Conservation (phyloP, 2,888 invertebrate genomes). For the Lasius fuliginosus region DNA sequence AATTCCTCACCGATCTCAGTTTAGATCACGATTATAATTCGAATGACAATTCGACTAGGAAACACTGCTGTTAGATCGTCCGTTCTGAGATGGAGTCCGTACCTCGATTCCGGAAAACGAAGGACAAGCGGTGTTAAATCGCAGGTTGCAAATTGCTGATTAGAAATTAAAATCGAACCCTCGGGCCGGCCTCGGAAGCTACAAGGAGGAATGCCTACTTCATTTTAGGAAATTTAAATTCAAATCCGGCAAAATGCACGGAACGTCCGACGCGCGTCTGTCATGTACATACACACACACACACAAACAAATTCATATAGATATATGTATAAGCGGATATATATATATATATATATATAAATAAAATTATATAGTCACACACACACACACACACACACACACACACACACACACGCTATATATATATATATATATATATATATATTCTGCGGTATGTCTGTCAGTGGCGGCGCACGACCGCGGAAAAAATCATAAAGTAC, state of each 20-base stretch:
- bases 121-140: constrained; percentile 26
- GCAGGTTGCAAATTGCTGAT: constrained; percentile 73
- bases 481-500: constrained; percentile 83
- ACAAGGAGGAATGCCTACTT: constrained; percentile 58
- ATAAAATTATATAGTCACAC: neutral
- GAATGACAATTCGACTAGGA: constrained; percentile 66
- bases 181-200: constrained; percentile 15
- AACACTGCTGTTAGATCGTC: constrained; percentile 33
- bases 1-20: constrained; percentile 59
- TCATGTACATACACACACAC: neutral
- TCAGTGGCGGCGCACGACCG: constrained; percentile 73
- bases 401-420: no score
- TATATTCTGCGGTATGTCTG: constrained; percentile 30
- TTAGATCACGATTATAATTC: constrained; percentile 60
- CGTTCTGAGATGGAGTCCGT: neutral
- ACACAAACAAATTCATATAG: neutral
- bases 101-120: constrained; percentile 3
- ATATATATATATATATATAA: neutral
- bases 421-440: neutral
- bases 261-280: constrained; percentile 47
- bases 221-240: constrained; percentile 75
- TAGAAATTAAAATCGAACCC: constrained; percentile 75
- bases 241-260: constrained; percentile 68
- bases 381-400: no score
- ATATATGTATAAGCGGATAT: neutral